Evolutionary conservation across 2,113 vertebrate species (phyloP).

Genomic region (Tragelaphus scriptus): DNA sequence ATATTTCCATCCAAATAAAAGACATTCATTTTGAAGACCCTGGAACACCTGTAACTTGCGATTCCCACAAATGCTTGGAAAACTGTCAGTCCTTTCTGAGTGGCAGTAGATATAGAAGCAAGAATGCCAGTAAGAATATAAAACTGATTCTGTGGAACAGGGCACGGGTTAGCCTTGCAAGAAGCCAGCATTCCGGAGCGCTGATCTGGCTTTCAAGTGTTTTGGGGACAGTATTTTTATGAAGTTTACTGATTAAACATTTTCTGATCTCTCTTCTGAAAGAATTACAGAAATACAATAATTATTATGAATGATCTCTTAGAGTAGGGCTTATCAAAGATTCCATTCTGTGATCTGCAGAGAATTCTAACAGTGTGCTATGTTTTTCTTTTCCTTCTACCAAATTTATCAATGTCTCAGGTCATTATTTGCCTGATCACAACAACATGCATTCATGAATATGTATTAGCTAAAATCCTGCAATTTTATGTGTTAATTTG

Average conservation of each 20-base stretch:
- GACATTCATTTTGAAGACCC: slow-evolving; percentile 28
- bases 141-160: slow-evolving; percentile 40
- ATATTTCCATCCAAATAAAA: slow-evolving; percentile 50
- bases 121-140: slow-evolving; percentile 28
- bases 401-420: slow-evolving; percentile 67
- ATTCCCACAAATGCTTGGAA: slow-evolving; percentile 42
- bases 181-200: slow-evolving; percentile 10
- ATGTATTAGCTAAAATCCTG: slow-evolving; percentile 54
- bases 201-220: not conserved
- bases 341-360: slow-evolving; percentile 18
- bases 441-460: slow-evolving; percentile 62
- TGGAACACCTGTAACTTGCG: slow-evolving; percentile 45
- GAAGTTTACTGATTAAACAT: slow-evolving; percentile 26
- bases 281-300: slow-evolving; percentile 38
- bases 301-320: slow-evolving; percentile 48
- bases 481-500: slow-evolving; percentile 66
- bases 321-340: slow-evolving; percentile 25
- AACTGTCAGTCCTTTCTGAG: slow-evolving; percentile 43
- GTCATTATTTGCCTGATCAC: slow-evolving; percentile 67
- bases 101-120: not conserved
- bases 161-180: slow-evolving; percentile 16
- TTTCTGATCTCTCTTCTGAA: slow-evolving; percentile 30
- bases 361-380: slow-evolving; percentile 25
- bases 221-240: not conserved
- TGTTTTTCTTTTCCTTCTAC: slow-evolving; percentile 41